These are phyloP conservation scores for Mimachlamys varia DNA, from an alignment of 2,888 invertebrate species.

Conservation along the genomic window DNA sequence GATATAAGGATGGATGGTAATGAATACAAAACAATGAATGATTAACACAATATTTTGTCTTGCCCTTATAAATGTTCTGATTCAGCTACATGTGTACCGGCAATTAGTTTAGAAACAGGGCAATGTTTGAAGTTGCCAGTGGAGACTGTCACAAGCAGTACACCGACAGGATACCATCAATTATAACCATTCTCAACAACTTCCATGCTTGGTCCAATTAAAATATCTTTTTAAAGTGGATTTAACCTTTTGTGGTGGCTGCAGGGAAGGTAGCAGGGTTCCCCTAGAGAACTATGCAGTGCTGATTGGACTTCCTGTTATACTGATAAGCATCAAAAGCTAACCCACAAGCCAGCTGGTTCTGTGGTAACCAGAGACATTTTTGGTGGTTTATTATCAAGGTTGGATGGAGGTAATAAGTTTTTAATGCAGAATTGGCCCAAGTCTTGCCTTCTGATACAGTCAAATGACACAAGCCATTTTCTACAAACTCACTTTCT, in stretches of 20 bases:
- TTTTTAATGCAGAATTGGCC: constrained; percentile 31
- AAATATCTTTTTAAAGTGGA: constrained; percentile 32
- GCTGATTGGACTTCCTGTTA: constrained; percentile 22
- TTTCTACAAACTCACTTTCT: constrained; percentile 21
- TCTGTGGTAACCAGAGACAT: constrained; percentile 28
- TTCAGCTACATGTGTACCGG: not conserved
- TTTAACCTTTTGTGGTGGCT: constrained; percentile 36
- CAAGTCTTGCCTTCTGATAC: not conserved
- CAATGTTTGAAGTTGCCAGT: not conserved
- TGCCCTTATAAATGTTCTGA: not conserved
- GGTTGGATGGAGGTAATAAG: constrained; percentile 27
- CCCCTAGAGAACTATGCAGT: constrained; percentile 25
- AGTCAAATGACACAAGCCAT: constrained; percentile 25
- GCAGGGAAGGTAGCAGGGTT: constrained; percentile 28
- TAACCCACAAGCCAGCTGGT: constrained; percentile 30
- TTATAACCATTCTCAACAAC: constrained; percentile 34
- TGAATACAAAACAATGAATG: not conserved
- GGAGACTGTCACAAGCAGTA: constrained; percentile 6
- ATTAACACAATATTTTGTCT: not conserved
- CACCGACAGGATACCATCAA: constrained; percentile 27
- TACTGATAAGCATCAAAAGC: constrained; percentile 31
- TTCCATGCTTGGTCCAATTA: constrained; percentile 36
- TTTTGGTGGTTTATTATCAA: constrained; percentile 33
- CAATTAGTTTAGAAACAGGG: not conserved
- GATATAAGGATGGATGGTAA: not conserved